Base-by-base conservation (phyloP, 2,888 invertebrate species). In the Leucoptera coffeella region DNA sequence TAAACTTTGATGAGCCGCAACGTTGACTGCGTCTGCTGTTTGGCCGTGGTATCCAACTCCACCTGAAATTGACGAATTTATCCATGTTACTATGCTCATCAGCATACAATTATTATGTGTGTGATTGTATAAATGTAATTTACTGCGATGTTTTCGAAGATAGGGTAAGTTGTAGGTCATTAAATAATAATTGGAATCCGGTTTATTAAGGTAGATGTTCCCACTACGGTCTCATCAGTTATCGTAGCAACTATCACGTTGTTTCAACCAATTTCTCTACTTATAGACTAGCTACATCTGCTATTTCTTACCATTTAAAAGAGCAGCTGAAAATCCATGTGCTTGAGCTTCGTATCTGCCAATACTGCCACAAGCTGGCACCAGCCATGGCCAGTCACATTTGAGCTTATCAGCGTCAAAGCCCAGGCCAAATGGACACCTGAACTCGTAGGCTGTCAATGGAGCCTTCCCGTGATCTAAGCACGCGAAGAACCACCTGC, bases 401-500 rank as follows among this genome's bases (percentile, higher is more conserved):
- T 80, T 64, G 3, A 84, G 64, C 14, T 74, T 69, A 1, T 61
- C 65, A 25, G 84, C 80, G 42, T 87, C 85, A 49, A 85, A 87
- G 4, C 83, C 84, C 10, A 87, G 65, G 0, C 85, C 85, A 47
- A 81, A 86, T 1, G 87, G 87, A 43, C 86, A 87, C 26, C 84
- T 77, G 61, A 87, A 87, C 60, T 87, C 86, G 54, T 85, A 87
- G 1, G 85, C 82, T 1, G 78, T 75, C 33, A 77, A 47, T 1
- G 73, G 62, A 1, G 75, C 59, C 40, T 71, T 73, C 39, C 82
- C 81, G 44, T 83, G 79, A 50, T 85, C 83, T 30, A 82, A 58
- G 43, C 87, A 87, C 13, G 86, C 85, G 53, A 85, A 86, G 74
- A 87, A 87, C 84, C 85, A 86, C 30, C 85, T 76, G 37, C 86